Evolutionary conservation across 2,797 vertebrate genomes (phyloP).

Genomic region (Thunnus albacares): DNA sequence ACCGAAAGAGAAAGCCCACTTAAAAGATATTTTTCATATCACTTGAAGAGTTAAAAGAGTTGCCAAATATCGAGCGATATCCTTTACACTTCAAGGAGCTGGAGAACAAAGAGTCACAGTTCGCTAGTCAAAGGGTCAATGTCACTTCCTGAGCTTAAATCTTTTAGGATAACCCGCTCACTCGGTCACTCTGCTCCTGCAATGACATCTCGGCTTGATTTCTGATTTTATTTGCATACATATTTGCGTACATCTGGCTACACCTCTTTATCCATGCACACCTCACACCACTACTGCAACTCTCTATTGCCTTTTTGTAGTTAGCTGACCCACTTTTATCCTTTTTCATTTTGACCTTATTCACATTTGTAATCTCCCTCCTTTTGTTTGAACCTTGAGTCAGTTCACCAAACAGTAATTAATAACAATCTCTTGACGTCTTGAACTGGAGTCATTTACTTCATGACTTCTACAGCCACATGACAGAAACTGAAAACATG

Average conservation of each 20-base stretch:
- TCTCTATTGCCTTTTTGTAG: not conserved
- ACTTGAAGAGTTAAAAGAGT: not conserved
- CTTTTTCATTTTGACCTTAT: not conserved
- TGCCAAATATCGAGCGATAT: not conserved
- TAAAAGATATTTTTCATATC: not conserved
- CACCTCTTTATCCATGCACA: not conserved
- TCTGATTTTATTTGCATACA: not conserved
- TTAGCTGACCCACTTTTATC: not conserved
- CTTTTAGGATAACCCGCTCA: not conserved
- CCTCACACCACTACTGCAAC: not conserved
- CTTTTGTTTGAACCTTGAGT: too few species aligned
- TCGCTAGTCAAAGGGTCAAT: too few species aligned
- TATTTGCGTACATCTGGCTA: too few species aligned
- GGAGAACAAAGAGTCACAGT: too few species aligned
- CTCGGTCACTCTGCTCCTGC: not conserved
- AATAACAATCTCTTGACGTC: too few species aligned
- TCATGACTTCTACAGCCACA: not conserved
- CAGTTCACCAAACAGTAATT: too few species aligned
- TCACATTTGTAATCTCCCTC: not conserved
- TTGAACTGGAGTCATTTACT: not conserved
- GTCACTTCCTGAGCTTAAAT: too few species aligned
- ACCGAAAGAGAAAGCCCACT: conserved; percentile 43
- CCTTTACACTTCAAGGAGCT: not conserved
- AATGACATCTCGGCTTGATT: not conserved
- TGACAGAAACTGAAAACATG: not conserved